phyloP scores from a whole-genome alignment of 2,797 vertebrate species.

The Tiaroga cobitis region DNA sequence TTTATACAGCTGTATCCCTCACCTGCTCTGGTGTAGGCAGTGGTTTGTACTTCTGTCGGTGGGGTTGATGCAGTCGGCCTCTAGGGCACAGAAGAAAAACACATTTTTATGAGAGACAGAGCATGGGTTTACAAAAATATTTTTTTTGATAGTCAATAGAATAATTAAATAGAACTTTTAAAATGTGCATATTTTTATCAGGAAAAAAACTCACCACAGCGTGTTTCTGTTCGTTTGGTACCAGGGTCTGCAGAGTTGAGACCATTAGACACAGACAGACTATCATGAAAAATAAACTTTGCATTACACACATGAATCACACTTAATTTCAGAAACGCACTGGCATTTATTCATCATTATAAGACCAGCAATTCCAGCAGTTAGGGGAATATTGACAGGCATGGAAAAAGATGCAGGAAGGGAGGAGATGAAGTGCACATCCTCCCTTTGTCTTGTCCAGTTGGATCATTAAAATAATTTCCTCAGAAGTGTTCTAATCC shows the following conservation, averaged over 20 bases:
- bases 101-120: background rate
- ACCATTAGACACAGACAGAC: constrained; percentile 36
- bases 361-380: background rate
- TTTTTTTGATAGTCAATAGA: background rate
- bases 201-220: constrained; percentile 31
- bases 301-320: constrained; percentile 3
- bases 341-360: background rate
- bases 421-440: constrained; percentile 43
- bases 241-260: constrained; percentile 38
- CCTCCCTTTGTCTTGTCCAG: constrained; percentile 54
- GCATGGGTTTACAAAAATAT: background rate
- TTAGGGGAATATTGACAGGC: constrained; percentile 2
- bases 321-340: background rate
- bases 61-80: constrained; percentile 16
- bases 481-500: background rate
- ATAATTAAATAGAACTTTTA: background rate
- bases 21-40: constrained; percentile 52
- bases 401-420: constrained; percentile 47
- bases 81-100: constrained; percentile 32
- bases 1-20: constrained; percentile 60
- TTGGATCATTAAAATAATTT: constrained; percentile 36
- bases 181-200: background rate
- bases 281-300: constrained; percentile 7
- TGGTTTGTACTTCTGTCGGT: background rate
- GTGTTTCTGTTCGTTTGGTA: constrained; percentile 38